Evolutionary conservation across 1,140 invertebrate genomes (phyloP).

Genomic region (Bombus ignitus): DNA sequence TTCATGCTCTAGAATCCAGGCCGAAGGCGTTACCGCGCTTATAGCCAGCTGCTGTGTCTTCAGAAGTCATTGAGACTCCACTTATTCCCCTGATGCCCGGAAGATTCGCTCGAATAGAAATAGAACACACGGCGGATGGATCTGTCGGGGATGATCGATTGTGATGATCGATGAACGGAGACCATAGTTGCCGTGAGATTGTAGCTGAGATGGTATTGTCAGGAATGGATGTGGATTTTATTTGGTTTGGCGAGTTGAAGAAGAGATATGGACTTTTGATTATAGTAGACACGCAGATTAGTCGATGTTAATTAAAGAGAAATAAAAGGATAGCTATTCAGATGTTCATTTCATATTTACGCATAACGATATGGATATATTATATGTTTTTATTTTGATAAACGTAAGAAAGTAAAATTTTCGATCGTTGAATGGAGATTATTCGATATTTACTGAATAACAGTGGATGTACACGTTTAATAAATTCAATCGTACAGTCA

Average conservation of each 20-base stretch:
- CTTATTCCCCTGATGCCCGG: neutral
- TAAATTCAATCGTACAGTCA: neutral
- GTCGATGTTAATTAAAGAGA: too few relatives aligned
- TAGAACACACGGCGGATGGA: neutral
- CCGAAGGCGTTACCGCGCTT: constrained; percentile 77
- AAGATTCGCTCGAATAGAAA: neutral
- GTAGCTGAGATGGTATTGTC: too few relatives aligned
- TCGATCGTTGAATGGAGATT: neutral
- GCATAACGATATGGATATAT: too few relatives aligned
- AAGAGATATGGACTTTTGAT: too few relatives aligned
- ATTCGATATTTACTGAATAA: neutral
- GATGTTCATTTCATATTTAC: too few relatives aligned
- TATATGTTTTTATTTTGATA: too few relatives aligned
- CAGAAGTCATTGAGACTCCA: neutral
- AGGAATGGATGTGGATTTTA: too few relatives aligned
- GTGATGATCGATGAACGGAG: neutral
- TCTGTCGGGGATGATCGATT: constrained; percentile 1
- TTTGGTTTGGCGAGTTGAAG: too few relatives aligned
- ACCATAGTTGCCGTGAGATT: too few relatives aligned
- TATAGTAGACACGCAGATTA: too few relatives aligned
- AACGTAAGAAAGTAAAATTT: neutral
- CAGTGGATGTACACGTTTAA: neutral
- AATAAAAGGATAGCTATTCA: too few relatives aligned
- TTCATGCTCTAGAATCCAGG: constrained; percentile 81
- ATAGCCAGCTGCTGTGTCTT: constrained; percentile 69